phyloP scores from a whole-genome alignment of 30 jellyfish, hydroid and myxozoan genomes.

The Turritopsis rubra region DNA sequence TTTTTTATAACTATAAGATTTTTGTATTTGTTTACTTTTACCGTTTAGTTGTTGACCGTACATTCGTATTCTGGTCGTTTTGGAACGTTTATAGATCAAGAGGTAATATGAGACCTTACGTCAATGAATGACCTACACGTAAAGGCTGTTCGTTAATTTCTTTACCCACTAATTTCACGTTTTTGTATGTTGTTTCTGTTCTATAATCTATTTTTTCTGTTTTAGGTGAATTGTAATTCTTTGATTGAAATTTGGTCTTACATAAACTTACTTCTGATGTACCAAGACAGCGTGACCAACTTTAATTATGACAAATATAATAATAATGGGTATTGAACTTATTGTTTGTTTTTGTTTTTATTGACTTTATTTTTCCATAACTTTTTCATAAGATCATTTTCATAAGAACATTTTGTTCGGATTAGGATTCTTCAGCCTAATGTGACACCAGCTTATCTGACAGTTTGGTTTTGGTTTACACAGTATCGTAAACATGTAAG shows the following conservation, averaged over 20 bases:
- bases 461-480: constrained; percentile 76
- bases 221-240: constrained; percentile 27
- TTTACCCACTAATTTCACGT: not conserved
- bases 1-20: no score
- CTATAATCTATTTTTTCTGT: not conserved
- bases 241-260: constrained; percentile 65
- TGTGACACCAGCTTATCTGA: constrained; percentile 50
- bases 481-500: constrained; percentile 54
- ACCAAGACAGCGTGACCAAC: constrained; percentile 49
- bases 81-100: constrained; percentile 69
- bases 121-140: no score
- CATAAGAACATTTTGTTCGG: no score
- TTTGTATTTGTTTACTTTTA: no score
- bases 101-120: constrained; percentile 24
- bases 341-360: constrained; percentile 12
- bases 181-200: not conserved
- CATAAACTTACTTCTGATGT: constrained; percentile 53
- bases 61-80: constrained; percentile 88
- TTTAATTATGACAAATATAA: constrained; percentile 54
- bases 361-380: no score
- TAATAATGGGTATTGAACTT: constrained; percentile 45
- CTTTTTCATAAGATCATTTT: no score
- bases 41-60: constrained; percentile 44
- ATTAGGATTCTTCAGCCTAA: constrained; percentile 25
- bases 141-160: no score